phyloP scores from a whole-genome alignment of 2,888 invertebrate genomes.

The Callinectes sapidus region DNA sequence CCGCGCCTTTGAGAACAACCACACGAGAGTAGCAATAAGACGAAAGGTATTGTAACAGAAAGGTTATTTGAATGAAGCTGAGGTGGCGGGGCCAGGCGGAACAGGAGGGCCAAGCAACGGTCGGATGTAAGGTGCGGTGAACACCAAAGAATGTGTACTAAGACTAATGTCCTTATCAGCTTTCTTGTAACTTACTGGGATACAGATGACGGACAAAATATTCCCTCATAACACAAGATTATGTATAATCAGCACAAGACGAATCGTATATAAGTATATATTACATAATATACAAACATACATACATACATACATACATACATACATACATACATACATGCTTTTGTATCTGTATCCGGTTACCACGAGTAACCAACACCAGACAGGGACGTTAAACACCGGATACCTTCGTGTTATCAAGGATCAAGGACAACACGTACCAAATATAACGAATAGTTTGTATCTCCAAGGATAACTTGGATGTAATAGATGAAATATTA shows the following conservation, averaged over 20 bases:
- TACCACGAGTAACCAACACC: neutral
- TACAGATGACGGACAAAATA: neutral
- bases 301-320: too few relatives aligned
- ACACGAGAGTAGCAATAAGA: neutral
- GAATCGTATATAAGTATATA: neutral
- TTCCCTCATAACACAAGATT: neutral
- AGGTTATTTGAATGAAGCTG: neutral
- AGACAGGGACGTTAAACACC: neutral
- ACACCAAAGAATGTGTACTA: neutral
- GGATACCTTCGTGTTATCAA: too few relatives aligned
- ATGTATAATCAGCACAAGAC: neutral
- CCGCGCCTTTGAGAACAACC: neutral
- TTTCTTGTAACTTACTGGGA: neutral
- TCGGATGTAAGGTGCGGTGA: neutral
- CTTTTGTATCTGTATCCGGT: neutral
- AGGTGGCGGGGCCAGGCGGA: neutral
- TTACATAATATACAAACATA: too few relatives aligned
- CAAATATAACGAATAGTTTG: too few relatives aligned
- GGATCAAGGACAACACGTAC: too few relatives aligned
- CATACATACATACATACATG: too few relatives aligned
- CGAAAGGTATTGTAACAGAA: too few relatives aligned
- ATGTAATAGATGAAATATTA: too few relatives aligned
- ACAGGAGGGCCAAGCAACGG: slow-evolving; percentile 1
- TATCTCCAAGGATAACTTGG: too few relatives aligned
- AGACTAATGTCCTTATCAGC: neutral